These are phyloP conservation scores for Noctuana brunneofusca DNA, from an alignment of 2,888 invertebrate genomes.

Conservation along the genomic window DNA sequence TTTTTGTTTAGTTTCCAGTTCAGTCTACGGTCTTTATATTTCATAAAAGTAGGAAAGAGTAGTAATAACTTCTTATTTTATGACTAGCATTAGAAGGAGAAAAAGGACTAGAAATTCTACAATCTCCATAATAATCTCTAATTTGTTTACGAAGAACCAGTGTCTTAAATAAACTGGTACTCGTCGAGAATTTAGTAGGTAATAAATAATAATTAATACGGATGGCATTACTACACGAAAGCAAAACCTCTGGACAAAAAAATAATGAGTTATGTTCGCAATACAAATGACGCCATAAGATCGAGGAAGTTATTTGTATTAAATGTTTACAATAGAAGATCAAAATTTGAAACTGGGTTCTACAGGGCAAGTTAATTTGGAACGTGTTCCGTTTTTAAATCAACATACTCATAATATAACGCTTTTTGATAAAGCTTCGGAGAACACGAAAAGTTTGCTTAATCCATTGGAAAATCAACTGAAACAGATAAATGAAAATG, in stretches of 20 bases:
- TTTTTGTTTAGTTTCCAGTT: too few species aligned
- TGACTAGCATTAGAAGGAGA: too few species aligned
- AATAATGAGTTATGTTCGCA: neutral
- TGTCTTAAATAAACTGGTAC: neutral
- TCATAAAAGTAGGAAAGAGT: too few species aligned
- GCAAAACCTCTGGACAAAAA: neutral
- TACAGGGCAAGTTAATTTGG: neutral
- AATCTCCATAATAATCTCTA: too few species aligned
- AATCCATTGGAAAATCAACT: slow-evolving; percentile 3
- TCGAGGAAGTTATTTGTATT: neutral
- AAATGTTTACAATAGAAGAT: too few species aligned
- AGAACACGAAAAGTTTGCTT: slow-evolving; percentile 36
- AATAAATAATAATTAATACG: neutral
- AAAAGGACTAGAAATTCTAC: too few species aligned
- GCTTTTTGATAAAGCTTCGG: slow-evolving; percentile 6
- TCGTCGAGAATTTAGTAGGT: too few species aligned
- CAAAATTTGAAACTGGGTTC: neutral
- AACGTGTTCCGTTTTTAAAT: neutral
- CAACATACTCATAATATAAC: slow-evolving; percentile 1
- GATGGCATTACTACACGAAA: neutral
- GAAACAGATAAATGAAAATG: slow-evolving; percentile 6
- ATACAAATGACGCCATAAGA: neutral
- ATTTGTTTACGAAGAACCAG: too few species aligned
- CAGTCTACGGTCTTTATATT: too few species aligned
- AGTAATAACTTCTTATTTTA: too few species aligned